Percentiles rank a stretch among this genome's conserved stretches.
These are phyloP conservation scores for Amphipoea lucens DNA, from an alignment of 2,888 invertebrate species.

Conservation along the genomic window DNA sequence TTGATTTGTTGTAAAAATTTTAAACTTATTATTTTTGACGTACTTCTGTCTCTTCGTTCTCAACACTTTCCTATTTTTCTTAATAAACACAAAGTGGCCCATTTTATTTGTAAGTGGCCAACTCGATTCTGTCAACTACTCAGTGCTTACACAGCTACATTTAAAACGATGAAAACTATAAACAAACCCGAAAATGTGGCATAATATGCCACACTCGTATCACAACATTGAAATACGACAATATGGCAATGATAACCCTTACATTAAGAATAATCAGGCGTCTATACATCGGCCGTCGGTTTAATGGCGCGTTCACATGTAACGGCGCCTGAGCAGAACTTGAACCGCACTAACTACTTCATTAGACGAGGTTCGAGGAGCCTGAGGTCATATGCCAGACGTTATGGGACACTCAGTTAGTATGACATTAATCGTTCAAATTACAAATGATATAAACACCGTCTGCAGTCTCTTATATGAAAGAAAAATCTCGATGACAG, in stretches of 20 bases:
- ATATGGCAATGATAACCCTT: conserved; percentile 16
- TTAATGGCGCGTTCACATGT: conserved; percentile 25
- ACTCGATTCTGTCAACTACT: not conserved
- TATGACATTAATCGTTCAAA: not conserved
- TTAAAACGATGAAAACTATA: not conserved
- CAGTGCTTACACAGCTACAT: not conserved
- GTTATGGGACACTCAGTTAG: not conserved
- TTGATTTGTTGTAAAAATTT: not conserved
- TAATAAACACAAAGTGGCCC: not conserved
- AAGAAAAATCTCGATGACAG: not conserved
- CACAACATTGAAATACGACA: conserved; percentile 13
- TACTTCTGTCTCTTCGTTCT: not conserved
- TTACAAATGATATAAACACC: not conserved
- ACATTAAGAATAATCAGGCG: conserved; percentile 26
- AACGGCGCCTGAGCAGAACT: conserved; percentile 2
- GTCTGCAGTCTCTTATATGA: not conserved
- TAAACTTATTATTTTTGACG: not conserved
- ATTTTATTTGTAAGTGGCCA: not conserved
- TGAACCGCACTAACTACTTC: conserved; percentile 28
- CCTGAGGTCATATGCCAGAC: not conserved
- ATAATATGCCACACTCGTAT: not conserved
- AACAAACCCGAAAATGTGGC: not conserved
- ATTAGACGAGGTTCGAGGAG: conserved; percentile 5
- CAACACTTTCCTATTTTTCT: not conserved
- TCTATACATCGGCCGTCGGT: not conserved